These are phyloP conservation scores for Caenorhabditis sp. DNA, from an alignment of 2,888 invertebrate genomes.

Conservation along the genomic window DNA sequence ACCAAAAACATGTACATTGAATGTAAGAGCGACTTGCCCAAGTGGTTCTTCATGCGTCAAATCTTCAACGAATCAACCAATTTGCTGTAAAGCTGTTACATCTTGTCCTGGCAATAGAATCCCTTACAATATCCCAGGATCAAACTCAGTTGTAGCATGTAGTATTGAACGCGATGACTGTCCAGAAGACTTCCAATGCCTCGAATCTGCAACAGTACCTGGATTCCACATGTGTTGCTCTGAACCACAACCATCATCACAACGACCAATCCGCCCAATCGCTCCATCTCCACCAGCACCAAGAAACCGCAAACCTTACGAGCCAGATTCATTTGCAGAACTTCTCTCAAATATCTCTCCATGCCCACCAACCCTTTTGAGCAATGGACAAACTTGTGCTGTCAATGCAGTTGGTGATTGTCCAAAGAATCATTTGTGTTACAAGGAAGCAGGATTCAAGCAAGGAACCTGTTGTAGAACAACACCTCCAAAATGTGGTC, in stretches of 20 bases:
- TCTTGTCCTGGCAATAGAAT: conserved; percentile 62
- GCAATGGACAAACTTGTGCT: conserved; percentile 61
- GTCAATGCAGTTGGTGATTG: conserved; percentile 60
- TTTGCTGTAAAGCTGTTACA: conserved; percentile 65
- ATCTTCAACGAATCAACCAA: conserved; percentile 61
- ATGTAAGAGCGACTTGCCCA: conserved; percentile 62
- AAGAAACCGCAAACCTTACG: conserved; percentile 27
- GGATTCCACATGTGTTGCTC: conserved; percentile 71
- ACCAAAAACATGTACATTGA: conserved; percentile 58
- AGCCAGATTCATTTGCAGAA: conserved; percentile 49
- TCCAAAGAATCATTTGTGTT: conserved; percentile 50
- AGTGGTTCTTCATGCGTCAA: conserved; percentile 64
- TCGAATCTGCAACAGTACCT: conserved; percentile 66
- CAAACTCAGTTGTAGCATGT: conserved; percentile 68
- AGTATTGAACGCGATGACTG: conserved; percentile 66
- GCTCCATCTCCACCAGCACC: conserved; percentile 19
- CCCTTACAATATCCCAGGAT: conserved; percentile 68
- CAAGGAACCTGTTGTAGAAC: conserved; percentile 56
- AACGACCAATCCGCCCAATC: conserved; percentile 33
- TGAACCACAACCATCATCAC: conserved; percentile 31
- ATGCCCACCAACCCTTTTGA: conserved; percentile 59
- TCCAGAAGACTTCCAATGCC: conserved; percentile 62
- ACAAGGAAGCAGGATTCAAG: conserved; percentile 46
- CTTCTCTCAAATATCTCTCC: conserved; percentile 54
- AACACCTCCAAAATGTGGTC: conserved; percentile 50